phyloP scores from a whole-genome alignment of 2,797 vertebrate species.

The Aeoliscus strigatus region DNA sequence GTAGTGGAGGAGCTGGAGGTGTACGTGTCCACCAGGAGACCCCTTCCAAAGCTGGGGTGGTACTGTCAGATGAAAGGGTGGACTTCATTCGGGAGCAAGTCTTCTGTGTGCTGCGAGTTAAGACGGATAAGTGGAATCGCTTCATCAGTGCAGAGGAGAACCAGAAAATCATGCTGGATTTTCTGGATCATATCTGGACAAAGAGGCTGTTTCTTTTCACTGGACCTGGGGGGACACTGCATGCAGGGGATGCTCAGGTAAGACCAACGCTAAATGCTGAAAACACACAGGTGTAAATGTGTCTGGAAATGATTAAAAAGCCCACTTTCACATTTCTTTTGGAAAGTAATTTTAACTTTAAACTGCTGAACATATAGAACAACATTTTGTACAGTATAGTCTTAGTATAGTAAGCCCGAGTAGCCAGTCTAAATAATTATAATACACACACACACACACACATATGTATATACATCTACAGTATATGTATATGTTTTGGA shows the following conservation, averaged over 20 bases:
- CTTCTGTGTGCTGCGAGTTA: constrained; percentile 74
- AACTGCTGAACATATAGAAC: too few species aligned
- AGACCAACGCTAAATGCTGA: constrained; percentile 16
- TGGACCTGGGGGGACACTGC: constrained; percentile 75
- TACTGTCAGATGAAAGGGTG: constrained; percentile 74
- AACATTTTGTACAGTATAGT: too few species aligned
- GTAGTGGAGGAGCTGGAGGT: constrained; percentile 39
- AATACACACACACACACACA: too few species aligned
- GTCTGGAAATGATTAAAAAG: too few species aligned
- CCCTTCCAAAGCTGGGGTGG: constrained; percentile 61
- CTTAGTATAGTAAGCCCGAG: too few species aligned
- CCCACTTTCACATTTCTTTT: too few species aligned
- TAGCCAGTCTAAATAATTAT: too few species aligned
- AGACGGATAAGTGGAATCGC: constrained; percentile 82
- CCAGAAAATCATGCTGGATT: constrained; percentile 77
- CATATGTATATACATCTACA: too few species aligned
- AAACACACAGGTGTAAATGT: too few species aligned
- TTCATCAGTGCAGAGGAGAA: constrained; percentile 81
- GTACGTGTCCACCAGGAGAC: constrained; percentile 64
- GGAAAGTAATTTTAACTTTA: too few species aligned
- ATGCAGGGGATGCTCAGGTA: constrained; percentile 74
- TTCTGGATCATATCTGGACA: constrained; percentile 71
- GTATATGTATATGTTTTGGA: too few species aligned
- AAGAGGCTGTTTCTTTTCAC: constrained; percentile 72
- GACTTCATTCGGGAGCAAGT: constrained; percentile 79